Conservation (phyloP, 2,113 vertebrate genomes). For the Proterorhinus semilunaris region DNA sequence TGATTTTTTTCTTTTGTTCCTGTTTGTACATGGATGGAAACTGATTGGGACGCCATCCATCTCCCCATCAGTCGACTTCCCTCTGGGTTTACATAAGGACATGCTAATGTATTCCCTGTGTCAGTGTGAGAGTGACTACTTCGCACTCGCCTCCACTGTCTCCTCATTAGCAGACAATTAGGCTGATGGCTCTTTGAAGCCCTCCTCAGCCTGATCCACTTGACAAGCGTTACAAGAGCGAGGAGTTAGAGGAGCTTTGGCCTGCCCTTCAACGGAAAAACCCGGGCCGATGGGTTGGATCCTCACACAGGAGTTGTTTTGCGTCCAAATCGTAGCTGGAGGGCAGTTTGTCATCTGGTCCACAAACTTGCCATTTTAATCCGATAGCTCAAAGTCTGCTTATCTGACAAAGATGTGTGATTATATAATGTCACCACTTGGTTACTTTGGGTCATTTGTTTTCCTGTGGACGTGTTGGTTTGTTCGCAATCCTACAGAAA, state of each 20-base stretch:
- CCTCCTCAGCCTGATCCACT: constrained; percentile 47
- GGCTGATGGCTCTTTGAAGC: constrained; percentile 62
- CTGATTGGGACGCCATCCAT: neutral
- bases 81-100: constrained; percentile 25
- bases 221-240: constrained; percentile 39
- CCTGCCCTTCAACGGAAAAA: constrained; percentile 21
- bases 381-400: too few relatives aligned
- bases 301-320: too few relatives aligned
- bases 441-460: too few relatives aligned
- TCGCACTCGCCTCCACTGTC: constrained; percentile 36
- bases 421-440: too few relatives aligned
- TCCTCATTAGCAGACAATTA: constrained; percentile 67
- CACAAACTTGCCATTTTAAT: too few relatives aligned
- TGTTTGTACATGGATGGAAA: too few relatives aligned
- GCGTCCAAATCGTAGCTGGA: too few relatives aligned
- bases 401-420: too few relatives aligned
- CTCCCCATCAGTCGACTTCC: neutral
- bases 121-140: constrained; percentile 20
- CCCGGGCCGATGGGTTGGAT: constrained; percentile 4
- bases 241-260: constrained; percentile 13
- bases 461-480: too few relatives aligned
- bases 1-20: too few relatives aligned
- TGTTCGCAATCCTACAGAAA: too few relatives aligned
- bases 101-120: constrained; percentile 26
- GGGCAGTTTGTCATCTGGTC: too few relatives aligned